These are phyloP conservation scores for Yponomeuta sedellus DNA, from an alignment of 2,888 invertebrate genomes.

Conservation along the genomic window DNA sequence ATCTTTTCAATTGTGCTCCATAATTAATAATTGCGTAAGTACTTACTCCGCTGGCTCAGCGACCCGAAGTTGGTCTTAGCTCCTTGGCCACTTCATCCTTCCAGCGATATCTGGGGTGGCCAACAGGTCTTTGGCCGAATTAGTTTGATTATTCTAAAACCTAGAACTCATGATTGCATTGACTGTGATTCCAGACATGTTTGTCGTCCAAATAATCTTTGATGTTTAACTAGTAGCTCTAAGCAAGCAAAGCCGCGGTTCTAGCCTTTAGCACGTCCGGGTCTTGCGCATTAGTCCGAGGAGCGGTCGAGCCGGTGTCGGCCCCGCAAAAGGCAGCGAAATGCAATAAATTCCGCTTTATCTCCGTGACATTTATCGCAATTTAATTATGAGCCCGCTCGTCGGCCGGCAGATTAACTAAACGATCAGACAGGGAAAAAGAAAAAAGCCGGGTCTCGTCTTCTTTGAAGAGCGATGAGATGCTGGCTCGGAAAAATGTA, in stretches of 20 bases:
- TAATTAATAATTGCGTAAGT: too few species aligned
- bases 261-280: background rate
- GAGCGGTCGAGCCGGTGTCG: slow-evolving; percentile 12
- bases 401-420: slow-evolving; percentile 17
- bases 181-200: too few species aligned
- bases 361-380: slow-evolving; percentile 49
- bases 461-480: background rate
- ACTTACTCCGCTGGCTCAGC: too few species aligned
- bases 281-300: background rate
- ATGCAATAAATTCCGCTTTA: slow-evolving; percentile 40
- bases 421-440: slow-evolving; percentile 15
- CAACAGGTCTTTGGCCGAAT: too few species aligned
- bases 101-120: too few species aligned
- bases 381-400: slow-evolving; percentile 50
- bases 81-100: too few species aligned
- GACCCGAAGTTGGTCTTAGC: too few species aligned
- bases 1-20: too few species aligned
- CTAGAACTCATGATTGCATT: too few species aligned
- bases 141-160: too few species aligned
- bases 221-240: background rate
- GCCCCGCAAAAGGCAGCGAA: slow-evolving; percentile 12
- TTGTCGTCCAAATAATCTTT: too few species aligned
- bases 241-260: background rate
- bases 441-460: background rate
- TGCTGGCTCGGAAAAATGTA: background rate